These are phyloP conservation scores for Eupeodes corollae DNA, from an alignment of 1,140 invertebrate species.

Conservation along the genomic window DNA sequence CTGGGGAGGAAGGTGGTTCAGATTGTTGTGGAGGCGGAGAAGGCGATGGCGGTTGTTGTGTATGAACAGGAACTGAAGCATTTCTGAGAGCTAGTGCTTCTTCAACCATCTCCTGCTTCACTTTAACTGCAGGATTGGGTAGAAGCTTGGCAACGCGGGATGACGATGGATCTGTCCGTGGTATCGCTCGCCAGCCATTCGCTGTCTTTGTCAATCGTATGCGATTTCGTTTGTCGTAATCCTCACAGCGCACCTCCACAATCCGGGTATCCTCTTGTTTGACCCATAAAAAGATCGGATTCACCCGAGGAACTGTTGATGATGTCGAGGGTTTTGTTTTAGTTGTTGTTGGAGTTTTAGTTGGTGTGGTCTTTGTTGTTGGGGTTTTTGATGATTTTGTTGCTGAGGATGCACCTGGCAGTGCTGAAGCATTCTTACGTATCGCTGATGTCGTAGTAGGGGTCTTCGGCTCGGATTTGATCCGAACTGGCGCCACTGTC, in stretches of 20 bases:
- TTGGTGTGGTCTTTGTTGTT: background rate
- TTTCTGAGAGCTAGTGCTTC: no score
- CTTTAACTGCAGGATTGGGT: conserved; percentile 24
- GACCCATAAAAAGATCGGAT: conserved; percentile 72
- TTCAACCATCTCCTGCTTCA: conserved; percentile 26
- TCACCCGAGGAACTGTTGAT: conserved; percentile 44
- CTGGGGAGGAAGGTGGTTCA: no score
- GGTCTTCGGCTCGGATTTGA: background rate
- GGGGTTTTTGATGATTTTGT: background rate
- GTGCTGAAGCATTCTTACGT: background rate
- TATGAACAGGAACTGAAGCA: no score
- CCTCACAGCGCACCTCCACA: conserved; percentile 70
- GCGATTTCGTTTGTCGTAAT: conserved; percentile 71
- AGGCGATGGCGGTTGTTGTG: no score
- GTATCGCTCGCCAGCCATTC: conserved; percentile 69
- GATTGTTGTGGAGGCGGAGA: no score
- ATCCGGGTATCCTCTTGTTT: conserved; percentile 64
- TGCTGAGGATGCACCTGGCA: conserved; percentile 1
- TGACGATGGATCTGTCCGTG: conserved; percentile 50
- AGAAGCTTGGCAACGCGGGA: conserved; percentile 30
- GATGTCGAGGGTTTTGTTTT: background rate
- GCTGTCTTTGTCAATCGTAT: conserved; percentile 67
- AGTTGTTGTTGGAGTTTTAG: background rate
- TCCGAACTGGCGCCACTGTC: background rate
- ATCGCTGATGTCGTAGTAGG: background rate